Base-by-base conservation (phyloP, 2,888 invertebrate species). In the Iselma pallidipennis region DNA sequence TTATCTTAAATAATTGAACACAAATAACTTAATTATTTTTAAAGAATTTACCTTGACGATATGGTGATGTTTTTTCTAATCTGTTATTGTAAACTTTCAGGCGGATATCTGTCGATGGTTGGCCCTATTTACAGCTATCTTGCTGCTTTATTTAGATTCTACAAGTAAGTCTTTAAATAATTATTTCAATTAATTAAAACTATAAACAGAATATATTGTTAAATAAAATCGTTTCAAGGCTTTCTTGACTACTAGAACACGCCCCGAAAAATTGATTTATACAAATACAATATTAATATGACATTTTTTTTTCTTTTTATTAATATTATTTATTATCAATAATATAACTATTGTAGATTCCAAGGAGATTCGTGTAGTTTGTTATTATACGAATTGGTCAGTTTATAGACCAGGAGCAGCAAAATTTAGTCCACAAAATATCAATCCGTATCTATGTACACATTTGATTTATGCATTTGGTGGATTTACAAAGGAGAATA, bases 311-410 rank as follows among this genome's bases (percentile, higher is more conserved):
- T n/a, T n/a, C n/a, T n/a, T n/a, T n/a, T n/a, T n/a, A n/a, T n/a
- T n/a, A n/a, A 6, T 29, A 12, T 31, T 50, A 37, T 57, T 21
- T 42, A 23, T 37, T 4, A 19, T 21, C 48, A 25, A 5, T 49
- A 31, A 37, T 59, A 23, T 63, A 58, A 69, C 67, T 62, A 53
- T 79, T 80, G 23, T 74, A 85, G 84, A 78, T 69, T 74, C 80
- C 49, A 82, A 82, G 65, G 90, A 92, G 79, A 88, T 89, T 58
- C 88, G 91, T 71, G 89, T 95, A 73, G 94, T 95, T 57, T 95
- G 95, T 78, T 95, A 95, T 82, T 95, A 95, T 84, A 95, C 95
- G 49, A 95, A 95, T 82, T 95, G 95, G 95, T 94, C 94, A 68
- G 92, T 95, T 45, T 95, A 95, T 82, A 85, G 95, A 66, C 95